Percentiles rank a stretch among this genome's conserved stretches.
Evolutionary conservation across 2,797 vertebrate species (phyloP).

Genomic region (Gouania willdenowi): DNA sequence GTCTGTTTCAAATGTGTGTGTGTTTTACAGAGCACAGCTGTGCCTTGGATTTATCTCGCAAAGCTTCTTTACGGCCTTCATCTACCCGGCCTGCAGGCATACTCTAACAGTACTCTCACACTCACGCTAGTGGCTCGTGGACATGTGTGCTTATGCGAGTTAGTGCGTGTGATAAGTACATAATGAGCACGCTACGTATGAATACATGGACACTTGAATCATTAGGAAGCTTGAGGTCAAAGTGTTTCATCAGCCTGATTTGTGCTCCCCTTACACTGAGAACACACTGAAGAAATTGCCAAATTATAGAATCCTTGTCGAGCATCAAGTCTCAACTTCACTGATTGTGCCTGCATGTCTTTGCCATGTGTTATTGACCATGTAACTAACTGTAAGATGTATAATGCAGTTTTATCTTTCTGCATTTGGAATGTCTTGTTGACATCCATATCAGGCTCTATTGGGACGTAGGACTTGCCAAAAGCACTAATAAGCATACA

Average conservation of each 20-base stretch:
- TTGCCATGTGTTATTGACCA: constrained; percentile 4
- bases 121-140: constrained; percentile 8
- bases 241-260: constrained; percentile 43
- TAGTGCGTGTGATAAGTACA: constrained; percentile 11
- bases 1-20: no score
- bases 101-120: constrained; percentile 27
- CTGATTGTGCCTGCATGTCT: background rate
- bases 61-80: constrained; percentile 68
- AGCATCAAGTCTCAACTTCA: background rate
- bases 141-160: background rate
- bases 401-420: constrained; percentile 17
- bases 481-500: no score
- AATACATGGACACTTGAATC: constrained; percentile 24
- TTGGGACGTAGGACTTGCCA: no score
- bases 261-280: constrained; percentile 7
- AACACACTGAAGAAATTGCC: background rate
- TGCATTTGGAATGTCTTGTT: background rate
- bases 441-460: no score
- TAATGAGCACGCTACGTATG: constrained; percentile 24
- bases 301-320: constrained; percentile 19
- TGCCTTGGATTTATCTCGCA: constrained; percentile 69
- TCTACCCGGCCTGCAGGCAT: constrained; percentile 51
- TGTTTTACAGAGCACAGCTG: constrained; percentile 65
- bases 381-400: background rate
- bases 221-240: constrained; percentile 18